Base-by-base conservation (phyloP, 2,888 invertebrate species). In the Molorchus minor region DNA sequence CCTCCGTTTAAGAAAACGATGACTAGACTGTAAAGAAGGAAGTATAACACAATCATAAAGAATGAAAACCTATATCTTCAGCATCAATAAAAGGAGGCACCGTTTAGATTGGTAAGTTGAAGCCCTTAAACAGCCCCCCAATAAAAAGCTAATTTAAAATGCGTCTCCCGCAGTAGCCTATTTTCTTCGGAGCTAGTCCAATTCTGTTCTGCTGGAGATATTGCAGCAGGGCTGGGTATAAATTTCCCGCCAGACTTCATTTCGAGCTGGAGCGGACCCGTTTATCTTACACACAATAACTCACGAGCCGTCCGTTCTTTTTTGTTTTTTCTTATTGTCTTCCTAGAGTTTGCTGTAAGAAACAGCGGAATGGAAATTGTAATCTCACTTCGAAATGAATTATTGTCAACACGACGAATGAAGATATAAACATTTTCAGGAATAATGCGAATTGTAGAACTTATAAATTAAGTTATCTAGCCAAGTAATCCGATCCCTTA, bases 241-340 rank as follows among this genome's bases (percentile, higher is more conserved):
- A 81, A 81, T 81, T 80, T 80, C 85, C 81, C 81, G 80, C 84
- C 80, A 81, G 86, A 87, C 87, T 87, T 87, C 87, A 87, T 87
- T 87, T 87, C 86, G 87, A 85, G 84, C 84, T 83, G 84, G 85
- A 85, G 86, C 84, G 84, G 84, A 83, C 86, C 85, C 87, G 86
- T 87, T 87, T 87, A 87, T 87, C 86, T 87, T 87, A 83, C 85
- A 84, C 82, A 84, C 84, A 86, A 87, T 87, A 86, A 87, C 83
- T 87, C 86, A 80, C 80, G 69, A 71, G 75, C 76, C 78, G 79
- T 79, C 80, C 79, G 75, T 77, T 74, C 77, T 78, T 79, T 75
- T 77, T 78, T 77, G 75, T 75, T 76, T 75, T 78, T 76, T 75
- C 78, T 78, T 78, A 78, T 79, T 79, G 79, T 79, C 79, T 79